Evolutionary conservation across 2,888 invertebrate genomes (phyloP).

Genomic region (Brachylomia viminalis): DNA sequence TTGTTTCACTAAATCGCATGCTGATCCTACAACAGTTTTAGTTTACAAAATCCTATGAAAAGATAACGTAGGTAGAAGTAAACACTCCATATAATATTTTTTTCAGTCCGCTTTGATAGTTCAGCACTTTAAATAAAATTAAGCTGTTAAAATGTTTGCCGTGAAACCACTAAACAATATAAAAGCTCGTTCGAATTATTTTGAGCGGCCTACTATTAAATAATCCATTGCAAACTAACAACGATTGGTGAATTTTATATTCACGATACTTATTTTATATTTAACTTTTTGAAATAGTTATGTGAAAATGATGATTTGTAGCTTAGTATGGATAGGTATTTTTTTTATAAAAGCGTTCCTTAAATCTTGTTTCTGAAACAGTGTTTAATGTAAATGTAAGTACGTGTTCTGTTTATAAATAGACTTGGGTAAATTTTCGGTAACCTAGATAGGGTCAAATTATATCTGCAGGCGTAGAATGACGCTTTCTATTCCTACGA

Average conservation of each 20-base stretch:
- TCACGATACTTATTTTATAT: background rate
- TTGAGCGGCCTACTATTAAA: background rate
- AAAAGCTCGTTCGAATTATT: background rate
- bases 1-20: background rate
- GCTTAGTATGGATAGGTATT: background rate
- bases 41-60: background rate
- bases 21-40: background rate
- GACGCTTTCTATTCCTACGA: too few relatives aligned
- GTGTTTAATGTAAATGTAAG: background rate
- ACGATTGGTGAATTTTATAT: slow-evolving; percentile 1
- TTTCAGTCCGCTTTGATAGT: background rate
- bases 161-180: background rate
- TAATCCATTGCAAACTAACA: background rate
- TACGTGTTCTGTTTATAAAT: background rate
- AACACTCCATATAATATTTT: background rate
- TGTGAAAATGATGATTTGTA: background rate
- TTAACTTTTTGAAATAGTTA: background rate
- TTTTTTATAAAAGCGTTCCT: background rate
- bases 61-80: background rate
- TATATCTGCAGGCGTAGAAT: too few relatives aligned
- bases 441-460: background rate
- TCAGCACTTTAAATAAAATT: slow-evolving; percentile 7
- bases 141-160: background rate
- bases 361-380: too few relatives aligned
- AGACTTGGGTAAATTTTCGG: background rate